A percentile compares a stretch with the other conserved stretches of the same genome.
phyloP scores from a whole-genome alignment of 2,797 vertebrate species.

The Sebastes oblongus region DNA sequence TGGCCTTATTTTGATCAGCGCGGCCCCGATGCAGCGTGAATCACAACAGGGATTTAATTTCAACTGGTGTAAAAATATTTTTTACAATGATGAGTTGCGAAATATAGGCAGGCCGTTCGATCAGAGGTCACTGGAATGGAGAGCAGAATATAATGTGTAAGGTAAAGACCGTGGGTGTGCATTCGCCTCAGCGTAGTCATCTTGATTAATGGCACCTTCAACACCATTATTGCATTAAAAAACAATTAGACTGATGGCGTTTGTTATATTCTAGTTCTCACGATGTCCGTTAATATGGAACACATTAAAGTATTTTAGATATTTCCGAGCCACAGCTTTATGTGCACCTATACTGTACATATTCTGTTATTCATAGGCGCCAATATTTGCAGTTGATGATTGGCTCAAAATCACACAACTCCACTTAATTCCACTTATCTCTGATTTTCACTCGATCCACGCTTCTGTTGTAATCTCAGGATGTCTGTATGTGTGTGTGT shows the following conservation, averaged over 20 bases:
- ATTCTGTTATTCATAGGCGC: conserved; percentile 37
- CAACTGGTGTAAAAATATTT: neutral
- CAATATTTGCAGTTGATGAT: conserved; percentile 44
- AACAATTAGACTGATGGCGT: conserved; percentile 51
- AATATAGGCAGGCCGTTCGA: conserved; percentile 28
- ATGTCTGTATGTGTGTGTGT: conserved; percentile 22
- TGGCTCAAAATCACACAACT: conserved; percentile 57
- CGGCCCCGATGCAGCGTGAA: conserved; percentile 8
- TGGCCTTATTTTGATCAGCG: conserved; percentile 21
- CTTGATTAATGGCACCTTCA: conserved; percentile 36
- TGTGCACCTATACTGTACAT: conserved; percentile 59
- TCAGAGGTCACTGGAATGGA: conserved; percentile 21
- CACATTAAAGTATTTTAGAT: conserved; percentile 58
- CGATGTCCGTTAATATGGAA: conserved; percentile 53
- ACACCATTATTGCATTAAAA: conserved; percentile 57
- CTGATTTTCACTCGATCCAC: conserved; percentile 23
- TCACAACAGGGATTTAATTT: conserved; percentile 39
- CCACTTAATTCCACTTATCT: conserved; percentile 30
- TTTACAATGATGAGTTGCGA: conserved; percentile 22
- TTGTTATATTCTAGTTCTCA: conserved; percentile 55
- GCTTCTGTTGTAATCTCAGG: conserved; percentile 35
- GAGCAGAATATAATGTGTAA: conserved; percentile 12
- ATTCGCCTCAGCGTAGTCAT: conserved; percentile 36
- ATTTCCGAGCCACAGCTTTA: conserved; percentile 54
- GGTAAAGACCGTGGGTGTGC: conserved; percentile 12